Base-by-base conservation (phyloP, 1,140 invertebrate species). In the Drosophila saltans region DNA sequence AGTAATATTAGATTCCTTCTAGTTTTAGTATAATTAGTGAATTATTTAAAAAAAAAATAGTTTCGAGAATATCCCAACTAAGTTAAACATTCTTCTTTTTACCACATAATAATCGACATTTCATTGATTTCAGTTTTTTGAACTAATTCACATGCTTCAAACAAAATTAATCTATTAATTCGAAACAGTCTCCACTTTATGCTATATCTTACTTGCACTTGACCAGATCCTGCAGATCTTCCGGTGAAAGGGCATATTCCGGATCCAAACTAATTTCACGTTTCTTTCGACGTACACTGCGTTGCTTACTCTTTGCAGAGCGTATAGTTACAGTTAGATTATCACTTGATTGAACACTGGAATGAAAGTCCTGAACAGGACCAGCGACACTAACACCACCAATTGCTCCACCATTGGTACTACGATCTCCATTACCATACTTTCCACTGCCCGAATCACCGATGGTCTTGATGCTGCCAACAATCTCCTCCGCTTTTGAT, bases 161-260 rank as follows among this genome's bases (percentile, higher is more conserved):
- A 3, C 4, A 30, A 30, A 30, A 30, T 30, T 3, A 30, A 30
- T 30, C 4, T 30, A 30, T 3, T 30, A 30, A 3, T 30, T 4
- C 4, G 28, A 4, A 30, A 30, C 28, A 4, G 16, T 21, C 21
- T 7, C 4, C 0, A 0, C 8, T 48, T 24, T 0, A 6, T 4
- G 21, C 10, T 28, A 6, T 10, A n/a, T 56, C 90, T 86, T 84
- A 92, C 91, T 73, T 92, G 91, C 91, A 92, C 69, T 92, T 91
- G 48, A 92, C 89, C 36, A 92, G 57, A 66, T 92, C 91, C 69
- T 80, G 72, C 5, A 86, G 76, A 62, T 92, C 91, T 21, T 85
- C 78, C 9, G 75, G 66, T 9, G 83, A 78, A 3, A 91, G 62
- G 0, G 90, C 90, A 24, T 91, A 91, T 43, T 91, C 86, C 0